Evolutionary conservation across 2,797 vertebrate genomes (phyloP).

Genomic region (Neosilurus mollespiculum): DNA sequence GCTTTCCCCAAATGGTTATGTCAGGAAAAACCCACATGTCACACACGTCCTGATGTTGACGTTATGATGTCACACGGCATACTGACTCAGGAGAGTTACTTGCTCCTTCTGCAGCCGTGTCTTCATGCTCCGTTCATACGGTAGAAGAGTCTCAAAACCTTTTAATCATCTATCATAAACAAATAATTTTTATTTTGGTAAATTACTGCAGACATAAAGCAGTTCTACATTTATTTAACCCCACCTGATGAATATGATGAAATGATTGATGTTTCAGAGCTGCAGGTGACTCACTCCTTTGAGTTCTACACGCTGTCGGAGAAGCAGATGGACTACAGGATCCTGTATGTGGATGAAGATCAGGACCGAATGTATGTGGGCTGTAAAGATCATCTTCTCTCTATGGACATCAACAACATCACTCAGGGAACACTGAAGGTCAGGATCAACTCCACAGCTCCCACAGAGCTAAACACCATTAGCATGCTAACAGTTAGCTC

Average conservation of each 20-base stretch:
- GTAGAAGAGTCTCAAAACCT: too few relatives aligned
- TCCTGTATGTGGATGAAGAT: conserved; percentile 96
- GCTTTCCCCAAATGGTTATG: too few relatives aligned
- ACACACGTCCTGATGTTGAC: too few relatives aligned
- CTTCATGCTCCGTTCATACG: too few relatives aligned
- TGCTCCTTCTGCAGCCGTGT: too few relatives aligned
- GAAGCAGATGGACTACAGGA: conserved; percentile 91
- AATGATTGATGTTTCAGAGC: conserved; percentile 74
- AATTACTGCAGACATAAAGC: background rate
- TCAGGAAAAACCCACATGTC: too few relatives aligned
- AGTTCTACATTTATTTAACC: background rate
- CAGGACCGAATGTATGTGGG: conserved; percentile 97
- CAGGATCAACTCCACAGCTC: conserved; percentile 55
- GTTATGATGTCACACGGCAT: too few relatives aligned
- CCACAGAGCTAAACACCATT: background rate
- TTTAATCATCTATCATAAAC: too few relatives aligned
- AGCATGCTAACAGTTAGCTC: background rate
- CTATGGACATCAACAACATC: conserved; percentile 97
- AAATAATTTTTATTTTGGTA: background rate
- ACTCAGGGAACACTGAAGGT: conserved; percentile 88
- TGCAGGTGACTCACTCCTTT: conserved; percentile 83
- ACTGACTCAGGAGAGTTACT: too few relatives aligned
- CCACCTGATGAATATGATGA: background rate
- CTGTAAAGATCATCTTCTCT: conserved; percentile 94
- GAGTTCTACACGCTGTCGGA: conserved; percentile 87